Conservation (phyloP, 2,797 vertebrate genomes). For the Diceros bicornis region DNA sequence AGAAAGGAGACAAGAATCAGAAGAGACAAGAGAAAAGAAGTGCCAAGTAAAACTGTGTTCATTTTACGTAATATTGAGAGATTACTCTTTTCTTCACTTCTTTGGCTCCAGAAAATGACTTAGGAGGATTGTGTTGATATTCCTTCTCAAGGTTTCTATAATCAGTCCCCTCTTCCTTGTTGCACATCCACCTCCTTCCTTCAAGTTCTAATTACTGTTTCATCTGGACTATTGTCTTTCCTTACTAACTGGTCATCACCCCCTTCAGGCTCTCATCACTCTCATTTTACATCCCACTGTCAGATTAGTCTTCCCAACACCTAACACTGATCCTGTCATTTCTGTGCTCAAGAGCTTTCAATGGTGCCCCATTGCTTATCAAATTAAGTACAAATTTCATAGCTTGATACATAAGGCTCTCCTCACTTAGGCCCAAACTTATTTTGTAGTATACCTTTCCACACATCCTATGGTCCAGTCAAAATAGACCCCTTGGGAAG, state of each 20-base stretch:
- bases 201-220: slow-evolving; percentile 26
- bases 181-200: neutral
- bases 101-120: neutral
- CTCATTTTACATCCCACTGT: neutral
- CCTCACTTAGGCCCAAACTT: neutral
- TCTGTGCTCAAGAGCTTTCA: slow-evolving; percentile 38
- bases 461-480: neutral
- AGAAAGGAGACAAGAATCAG: neutral
- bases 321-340: neutral
- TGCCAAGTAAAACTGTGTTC: neutral
- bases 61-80: neutral
- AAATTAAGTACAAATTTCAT: slow-evolving; percentile 43
- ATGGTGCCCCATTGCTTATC: neutral
- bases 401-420: neutral
- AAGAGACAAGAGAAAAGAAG: neutral
- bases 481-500: slow-evolving; percentile 46
- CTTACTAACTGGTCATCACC: neutral
- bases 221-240: slow-evolving; percentile 5
- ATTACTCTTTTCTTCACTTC: neutral
- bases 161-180: neutral
- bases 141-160: neutral
- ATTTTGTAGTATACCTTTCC: neutral
- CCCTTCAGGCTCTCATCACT: neutral
- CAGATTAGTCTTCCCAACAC: slow-evolving; percentile 61
- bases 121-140: neutral